Conservation (phyloP, 2,113 vertebrate species). For the Glareola pratincola region DNA sequence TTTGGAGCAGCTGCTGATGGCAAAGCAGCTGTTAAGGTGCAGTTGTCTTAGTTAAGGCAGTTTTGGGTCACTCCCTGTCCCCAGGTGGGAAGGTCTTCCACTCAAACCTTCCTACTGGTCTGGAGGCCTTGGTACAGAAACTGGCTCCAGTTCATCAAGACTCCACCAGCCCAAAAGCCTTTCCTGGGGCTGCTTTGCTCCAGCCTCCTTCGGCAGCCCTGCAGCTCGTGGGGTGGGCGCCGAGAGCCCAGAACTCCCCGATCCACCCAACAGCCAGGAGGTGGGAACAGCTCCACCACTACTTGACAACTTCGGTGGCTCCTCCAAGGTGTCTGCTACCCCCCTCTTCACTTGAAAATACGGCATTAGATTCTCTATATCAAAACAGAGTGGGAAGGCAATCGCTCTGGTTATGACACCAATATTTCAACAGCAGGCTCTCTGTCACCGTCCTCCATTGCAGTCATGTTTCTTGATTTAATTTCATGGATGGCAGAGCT, state of each 20-base stretch:
- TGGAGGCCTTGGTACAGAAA: neutral
- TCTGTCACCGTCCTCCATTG: neutral
- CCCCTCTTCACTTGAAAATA: neutral
- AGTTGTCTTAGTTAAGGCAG: neutral
- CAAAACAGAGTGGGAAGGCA: neutral
- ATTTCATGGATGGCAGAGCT: neutral
- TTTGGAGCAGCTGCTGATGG: neutral
- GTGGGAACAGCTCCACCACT: neutral
- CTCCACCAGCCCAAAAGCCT: neutral
- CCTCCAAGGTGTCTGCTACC: neutral
- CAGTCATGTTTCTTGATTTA: neutral
- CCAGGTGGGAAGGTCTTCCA: neutral
- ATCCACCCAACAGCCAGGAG: neutral
- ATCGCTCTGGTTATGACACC: fast-evolving
- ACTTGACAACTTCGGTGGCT: neutral
- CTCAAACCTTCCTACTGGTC: neutral
- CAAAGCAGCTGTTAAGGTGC: neutral
- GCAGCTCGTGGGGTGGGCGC: neutral
- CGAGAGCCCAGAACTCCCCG: neutral
- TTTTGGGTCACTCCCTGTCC: neutral
- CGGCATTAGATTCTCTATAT: neutral
- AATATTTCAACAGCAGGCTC: neutral
- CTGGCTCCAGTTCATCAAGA: neutral
- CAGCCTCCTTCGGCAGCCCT: neutral
- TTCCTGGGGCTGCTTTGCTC: neutral